These are phyloP conservation scores for Coelopa pilipes DNA, from an alignment of 2,888 invertebrate genomes.

Conservation along the genomic window DNA sequence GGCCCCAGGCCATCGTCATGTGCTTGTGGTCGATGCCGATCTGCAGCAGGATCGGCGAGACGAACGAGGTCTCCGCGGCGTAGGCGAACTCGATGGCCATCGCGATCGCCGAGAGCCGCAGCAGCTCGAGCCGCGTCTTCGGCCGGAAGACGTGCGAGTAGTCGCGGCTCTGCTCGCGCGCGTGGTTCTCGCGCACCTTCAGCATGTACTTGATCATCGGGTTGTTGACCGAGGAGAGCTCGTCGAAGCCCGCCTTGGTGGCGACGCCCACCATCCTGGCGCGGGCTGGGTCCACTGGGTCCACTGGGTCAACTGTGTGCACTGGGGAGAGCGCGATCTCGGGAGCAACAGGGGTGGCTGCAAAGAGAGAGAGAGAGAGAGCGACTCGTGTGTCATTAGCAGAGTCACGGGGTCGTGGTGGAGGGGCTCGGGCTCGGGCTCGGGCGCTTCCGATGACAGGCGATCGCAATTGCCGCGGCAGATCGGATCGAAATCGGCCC, in stretches of 20 bases:
- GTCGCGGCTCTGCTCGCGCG: slow-evolving; percentile 60
- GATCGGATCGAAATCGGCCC: too few species aligned
- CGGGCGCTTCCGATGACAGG: too few species aligned
- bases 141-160: slow-evolving; percentile 66
- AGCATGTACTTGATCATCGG: slow-evolving; percentile 65
- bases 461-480: too few species aligned
- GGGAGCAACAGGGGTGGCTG: neutral
- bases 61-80: slow-evolving; percentile 76
- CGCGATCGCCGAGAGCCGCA: slow-evolving; percentile 62
- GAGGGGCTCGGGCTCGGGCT: too few species aligned
- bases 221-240: slow-evolving; percentile 57
- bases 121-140: slow-evolving; percentile 62
- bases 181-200: slow-evolving; percentile 64
- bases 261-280: slow-evolving; percentile 61
- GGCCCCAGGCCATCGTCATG: slow-evolving; percentile 70
- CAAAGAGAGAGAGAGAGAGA: neutral
- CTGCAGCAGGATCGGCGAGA: slow-evolving; percentile 73
- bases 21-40: slow-evolving; percentile 72
- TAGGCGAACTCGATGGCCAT: slow-evolving; percentile 75
- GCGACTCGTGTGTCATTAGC: too few species aligned
- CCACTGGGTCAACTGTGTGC: too few species aligned
- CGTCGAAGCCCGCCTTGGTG: slow-evolving; percentile 50
- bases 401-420: too few species aligned
- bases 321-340: neutral
- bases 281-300: neutral